phyloP scores from a whole-genome alignment of 2,113 vertebrate genomes.

The Sialia sialis region DNA sequence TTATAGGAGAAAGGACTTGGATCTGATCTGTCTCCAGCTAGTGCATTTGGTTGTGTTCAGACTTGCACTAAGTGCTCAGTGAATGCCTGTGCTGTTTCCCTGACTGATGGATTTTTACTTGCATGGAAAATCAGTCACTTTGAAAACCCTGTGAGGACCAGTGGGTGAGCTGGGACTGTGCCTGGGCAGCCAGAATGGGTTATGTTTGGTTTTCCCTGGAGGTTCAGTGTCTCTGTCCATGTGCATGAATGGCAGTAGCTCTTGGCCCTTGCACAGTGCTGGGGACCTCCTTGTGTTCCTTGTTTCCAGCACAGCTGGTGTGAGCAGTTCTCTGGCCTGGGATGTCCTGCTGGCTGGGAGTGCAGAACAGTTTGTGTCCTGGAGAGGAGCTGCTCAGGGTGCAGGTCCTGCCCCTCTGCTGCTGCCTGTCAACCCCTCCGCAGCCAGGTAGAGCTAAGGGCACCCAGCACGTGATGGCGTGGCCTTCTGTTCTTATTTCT shows the following conservation, averaged over 20 bases:
- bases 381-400: accelerated
- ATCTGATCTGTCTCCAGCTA: not conserved
- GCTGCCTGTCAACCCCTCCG: not conserved
- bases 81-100: not conserved
- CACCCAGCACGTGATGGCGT: not conserved
- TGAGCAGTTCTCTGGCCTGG: not conserved
- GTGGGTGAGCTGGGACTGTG: not conserved
- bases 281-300: not conserved
- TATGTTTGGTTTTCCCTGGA: not conserved
- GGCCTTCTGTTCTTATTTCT: conserved; percentile 55
- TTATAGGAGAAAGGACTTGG: not conserved
- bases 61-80: not conserved
- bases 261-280: not conserved
- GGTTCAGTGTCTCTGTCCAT: not conserved
- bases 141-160: accelerated
- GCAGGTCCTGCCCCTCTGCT: not conserved
- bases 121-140: not conserved
- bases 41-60: not conserved
- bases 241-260: not conserved
- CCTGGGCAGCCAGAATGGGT: not conserved
- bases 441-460: not conserved
- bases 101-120: not conserved
- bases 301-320: not conserved
- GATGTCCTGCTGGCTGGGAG: not conserved
- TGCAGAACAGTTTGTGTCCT: not conserved